Percentiles rank a stretch among this genome's conserved stretches.
Evolutionary conservation across 1,140 invertebrate species (phyloP).

Genomic region (Polypedilum vanderplanki): DNA sequence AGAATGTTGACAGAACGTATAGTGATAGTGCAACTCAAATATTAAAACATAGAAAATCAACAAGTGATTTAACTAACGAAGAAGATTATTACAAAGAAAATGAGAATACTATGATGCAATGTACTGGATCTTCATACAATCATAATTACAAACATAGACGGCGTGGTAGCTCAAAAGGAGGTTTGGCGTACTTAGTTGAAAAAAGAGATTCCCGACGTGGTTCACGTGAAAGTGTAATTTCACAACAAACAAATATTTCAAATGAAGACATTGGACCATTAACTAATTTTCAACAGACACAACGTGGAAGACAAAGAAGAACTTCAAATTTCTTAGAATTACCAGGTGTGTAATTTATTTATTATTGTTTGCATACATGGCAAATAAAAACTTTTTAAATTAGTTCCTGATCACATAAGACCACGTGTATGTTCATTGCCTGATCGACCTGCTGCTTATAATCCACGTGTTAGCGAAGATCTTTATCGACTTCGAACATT

Average conservation of each 20-base stretch:
- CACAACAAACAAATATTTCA: slow-evolving; percentile 54
- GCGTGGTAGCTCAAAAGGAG: slow-evolving; percentile 48
- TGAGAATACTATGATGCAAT: neutral
- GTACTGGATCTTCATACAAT: slow-evolving; percentile 9
- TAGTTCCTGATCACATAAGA: slow-evolving; percentile 72
- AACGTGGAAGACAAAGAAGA: slow-evolving; percentile 62
- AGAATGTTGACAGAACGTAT: slow-evolving; percentile 39
- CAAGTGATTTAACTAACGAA: slow-evolving; percentile 62
- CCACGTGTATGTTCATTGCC: slow-evolving; percentile 76
- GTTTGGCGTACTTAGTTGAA: slow-evolving; percentile 66
- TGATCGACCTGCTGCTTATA: slow-evolving; percentile 65
- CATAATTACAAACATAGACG: slow-evolving; percentile 37
- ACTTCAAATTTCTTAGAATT: slow-evolving; percentile 82
- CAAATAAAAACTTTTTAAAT: slow-evolving; percentile 34
- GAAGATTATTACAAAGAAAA: slow-evolving; percentile 37
- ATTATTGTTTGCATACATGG: neutral
- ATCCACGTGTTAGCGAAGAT: slow-evolving; percentile 70
- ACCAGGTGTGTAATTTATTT: slow-evolving; percentile 55
- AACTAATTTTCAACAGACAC: slow-evolving; percentile 63
- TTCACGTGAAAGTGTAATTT: slow-evolving; percentile 57
- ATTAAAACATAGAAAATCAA: slow-evolving; percentile 56
- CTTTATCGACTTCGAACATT: slow-evolving; percentile 81
- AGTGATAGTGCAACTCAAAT: slow-evolving; percentile 41
- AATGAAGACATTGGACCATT: slow-evolving; percentile 69
- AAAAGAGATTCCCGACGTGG: slow-evolving; percentile 59